phyloP scores from a whole-genome alignment of 1,140 invertebrate species.

The Aricia agestis region DNA sequence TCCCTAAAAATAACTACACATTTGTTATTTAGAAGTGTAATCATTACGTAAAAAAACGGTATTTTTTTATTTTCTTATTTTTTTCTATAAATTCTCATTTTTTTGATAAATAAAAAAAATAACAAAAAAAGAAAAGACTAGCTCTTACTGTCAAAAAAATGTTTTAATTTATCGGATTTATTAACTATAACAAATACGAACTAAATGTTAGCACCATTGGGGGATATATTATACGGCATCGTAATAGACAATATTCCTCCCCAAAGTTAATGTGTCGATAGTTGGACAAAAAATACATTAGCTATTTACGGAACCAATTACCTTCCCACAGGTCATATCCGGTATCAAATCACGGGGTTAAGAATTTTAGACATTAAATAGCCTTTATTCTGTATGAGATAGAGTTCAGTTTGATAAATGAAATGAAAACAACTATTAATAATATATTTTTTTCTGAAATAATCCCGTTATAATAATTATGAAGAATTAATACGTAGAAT shows the following conservation, averaged over 20 bases:
- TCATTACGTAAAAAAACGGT: too few species aligned
- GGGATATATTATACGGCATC: not conserved
- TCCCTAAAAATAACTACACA: too few species aligned
- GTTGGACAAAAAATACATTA: slow-evolving; percentile 24
- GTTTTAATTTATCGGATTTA: not conserved
- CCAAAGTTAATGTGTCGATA: slow-evolving; percentile 17
- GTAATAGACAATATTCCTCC: not conserved
- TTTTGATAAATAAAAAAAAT: too few species aligned
- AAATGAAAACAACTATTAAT: not conserved
- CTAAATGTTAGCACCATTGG: not conserved
- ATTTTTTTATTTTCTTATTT: too few species aligned
- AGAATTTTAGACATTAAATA: not conserved
- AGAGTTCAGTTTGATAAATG: not conserved
- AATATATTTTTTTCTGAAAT: not conserved
- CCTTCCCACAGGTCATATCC: slow-evolving; percentile 59
- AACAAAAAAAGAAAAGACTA: too few species aligned
- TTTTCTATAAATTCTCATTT: too few species aligned
- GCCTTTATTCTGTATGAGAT: not conserved
- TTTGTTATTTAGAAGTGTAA: too few species aligned
- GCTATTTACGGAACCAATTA: slow-evolving; percentile 48
- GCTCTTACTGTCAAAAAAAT: too few species aligned
- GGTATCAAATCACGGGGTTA: slow-evolving; percentile 53
- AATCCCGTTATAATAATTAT: not conserved
- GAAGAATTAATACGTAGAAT: not conserved
- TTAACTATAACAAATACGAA: not conserved